Base-by-base conservation (phyloP, 2,888 invertebrate genomes). In the Eulithis testata region DNA sequence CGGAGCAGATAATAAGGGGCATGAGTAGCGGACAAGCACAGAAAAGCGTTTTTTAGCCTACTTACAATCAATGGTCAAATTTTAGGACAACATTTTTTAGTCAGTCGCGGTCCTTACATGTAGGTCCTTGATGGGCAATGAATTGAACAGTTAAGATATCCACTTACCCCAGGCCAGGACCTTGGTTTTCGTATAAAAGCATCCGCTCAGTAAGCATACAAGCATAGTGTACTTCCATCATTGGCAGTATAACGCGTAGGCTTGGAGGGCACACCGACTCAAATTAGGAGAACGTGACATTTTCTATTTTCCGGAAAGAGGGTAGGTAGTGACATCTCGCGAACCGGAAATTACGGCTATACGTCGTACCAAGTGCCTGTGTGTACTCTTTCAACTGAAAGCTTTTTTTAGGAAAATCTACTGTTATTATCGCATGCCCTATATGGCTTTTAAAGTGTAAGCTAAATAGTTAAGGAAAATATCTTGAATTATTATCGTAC, bases 231-330 rank as follows among this genome's bases (percentile, higher is more conserved):
- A 60, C 21, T 47, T 44, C 52, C 44, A 61, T 40, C 49, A 53
- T 53, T 50, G 49, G 40, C 6, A 37, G 31, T 40, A 31, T 55
- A 51, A 53, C 45, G 53, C 61, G 56, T 56, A 62, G 56, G 61
- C 54, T 56, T 11, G 57, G 43, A 58, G 40, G 58, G 43, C 58
- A 52, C 31, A 44, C 37, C 49, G 37, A 55, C 59, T 54, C 54
- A 44, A 59, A 64, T 64, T 64, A 59, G 55, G 54, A 40, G 53
- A 49, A 64, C 64, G 64, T 64, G 64, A 59, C 64, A 55, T 55
- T 58, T 58, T 37, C 58, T 58, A 63, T 58, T 63, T 50, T 37
- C 59, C 64, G 59, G 43, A 36, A 54, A 55, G 64, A 54, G 53
- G 51, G 57, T 53, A 64, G 40, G 40, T 40, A 54, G 59, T 54